Base-by-base conservation (phyloP, 2,888 invertebrate genomes). In the Coelinius sp. region DNA sequence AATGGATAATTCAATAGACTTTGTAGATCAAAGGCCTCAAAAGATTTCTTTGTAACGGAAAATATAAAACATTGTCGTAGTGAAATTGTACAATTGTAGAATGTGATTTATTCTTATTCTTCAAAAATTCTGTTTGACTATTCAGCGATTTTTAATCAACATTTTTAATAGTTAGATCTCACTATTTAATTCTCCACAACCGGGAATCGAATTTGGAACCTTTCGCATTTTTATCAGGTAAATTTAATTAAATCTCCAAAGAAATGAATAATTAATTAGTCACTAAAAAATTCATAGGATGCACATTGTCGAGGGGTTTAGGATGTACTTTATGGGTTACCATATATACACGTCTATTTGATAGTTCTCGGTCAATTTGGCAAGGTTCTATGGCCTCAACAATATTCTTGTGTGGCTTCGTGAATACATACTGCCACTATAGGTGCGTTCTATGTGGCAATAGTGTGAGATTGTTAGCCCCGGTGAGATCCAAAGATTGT, bases 311-410 rank as follows among this genome's bases (percentile, higher is more conserved):
- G 17, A 49, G 49, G 17, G 22, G 17, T 31, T 17, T 59, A 17
- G 10, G 10, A 7, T 6, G 10, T 59, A 59, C 59, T 59, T 59
- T 59, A 59, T 31, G 35, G 59, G 8, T 59, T 31, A 12, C 35
- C 35, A 59, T 59, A 59, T 59, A 59, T 59, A 59, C 31, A 56
- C n/a, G 35, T 20, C 59, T 25, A 35, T 56, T 68, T 67, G 67
- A 44, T 41, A 8, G 52, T 68, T 25, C 25, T 70, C 56, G 73
- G 71, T 79, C 79, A 75, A 81, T 80, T 79, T 78, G 75, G 72
- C 78, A 75, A 70, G 67, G 74, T 62, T 73, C 71, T 70, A 70
- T 69, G 70, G 31, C 46, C 65, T 31, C 62, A 56, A 74, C 75
- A 71, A 81, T 81, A 77, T 76, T 73, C 69, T 68, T 70, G 70